Conservation (phyloP, 2,113 vertebrate species). For the Bubalus kerabau region DNA sequence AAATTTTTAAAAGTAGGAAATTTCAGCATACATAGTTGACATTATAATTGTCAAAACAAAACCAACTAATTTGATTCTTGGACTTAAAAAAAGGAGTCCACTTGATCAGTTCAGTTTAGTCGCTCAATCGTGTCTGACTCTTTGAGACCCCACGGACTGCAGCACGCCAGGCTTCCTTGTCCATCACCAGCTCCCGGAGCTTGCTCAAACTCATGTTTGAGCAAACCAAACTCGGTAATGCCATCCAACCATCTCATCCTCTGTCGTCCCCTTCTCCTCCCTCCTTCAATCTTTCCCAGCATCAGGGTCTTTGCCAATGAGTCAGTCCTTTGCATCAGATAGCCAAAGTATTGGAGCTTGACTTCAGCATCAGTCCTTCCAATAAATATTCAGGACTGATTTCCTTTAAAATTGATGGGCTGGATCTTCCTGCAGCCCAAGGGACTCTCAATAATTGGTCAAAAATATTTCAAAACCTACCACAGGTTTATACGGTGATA, state of each 20-base stretch:
- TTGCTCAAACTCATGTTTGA: neutral
- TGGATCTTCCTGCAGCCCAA: neutral
- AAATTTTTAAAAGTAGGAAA: neutral
- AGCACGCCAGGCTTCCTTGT: neutral
- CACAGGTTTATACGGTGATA: neutral
- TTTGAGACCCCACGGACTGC: neutral
- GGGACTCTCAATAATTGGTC: neutral
- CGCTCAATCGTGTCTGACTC: neutral
- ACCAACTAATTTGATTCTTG: neutral
- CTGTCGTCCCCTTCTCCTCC: neutral
- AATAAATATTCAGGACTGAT: neutral
- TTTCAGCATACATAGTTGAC: neutral
- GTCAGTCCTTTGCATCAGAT: neutral
- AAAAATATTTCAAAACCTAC: constrained; percentile 30
- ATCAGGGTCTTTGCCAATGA: neutral
- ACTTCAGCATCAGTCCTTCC: neutral
- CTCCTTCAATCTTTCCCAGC: neutral
- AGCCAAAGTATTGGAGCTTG: neutral
- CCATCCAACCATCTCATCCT: neutral
- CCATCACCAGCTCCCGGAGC: neutral
- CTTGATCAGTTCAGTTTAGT: neutral
- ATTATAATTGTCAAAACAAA: neutral
- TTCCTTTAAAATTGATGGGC: neutral
- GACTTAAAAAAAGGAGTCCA: neutral
- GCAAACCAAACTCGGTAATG: neutral